Percentiles rank a stretch among this genome's conserved stretches.
These are phyloP conservation scores for Ambastaia sidthimunki DNA, from an alignment of 2,797 vertebrate species.

Conservation along the genomic window DNA sequence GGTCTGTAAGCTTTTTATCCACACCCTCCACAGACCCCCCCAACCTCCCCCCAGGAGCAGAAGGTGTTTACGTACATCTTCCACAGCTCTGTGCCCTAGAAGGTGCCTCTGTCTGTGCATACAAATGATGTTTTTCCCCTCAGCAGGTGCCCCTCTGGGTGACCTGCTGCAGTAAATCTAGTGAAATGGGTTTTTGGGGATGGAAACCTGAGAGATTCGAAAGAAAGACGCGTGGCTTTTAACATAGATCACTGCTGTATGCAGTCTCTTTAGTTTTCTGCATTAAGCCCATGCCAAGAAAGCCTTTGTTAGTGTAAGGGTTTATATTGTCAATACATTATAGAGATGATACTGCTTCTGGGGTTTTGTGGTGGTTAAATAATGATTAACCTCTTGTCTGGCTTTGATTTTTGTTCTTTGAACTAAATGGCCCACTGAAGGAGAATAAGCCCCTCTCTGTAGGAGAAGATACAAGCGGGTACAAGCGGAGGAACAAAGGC, in stretches of 20 bases:
- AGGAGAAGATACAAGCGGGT: slow-evolving; percentile 20
- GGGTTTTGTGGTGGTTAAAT: neutral
- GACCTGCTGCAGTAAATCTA: slow-evolving; percentile 40
- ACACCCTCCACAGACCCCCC: slow-evolving; percentile 26
- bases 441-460: neutral
- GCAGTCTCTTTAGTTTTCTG: slow-evolving; percentile 1
- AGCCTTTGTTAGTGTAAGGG: neutral
- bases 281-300: neutral
- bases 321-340: neutral
- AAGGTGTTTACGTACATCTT: slow-evolving; percentile 52
- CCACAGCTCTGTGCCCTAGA: slow-evolving; percentile 31
- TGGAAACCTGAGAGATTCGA: slow-evolving; percentile 14
- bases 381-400: slow-evolving; percentile 12
- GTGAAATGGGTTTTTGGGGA: slow-evolving; percentile 44
- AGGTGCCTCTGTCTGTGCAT: slow-evolving; percentile 41
- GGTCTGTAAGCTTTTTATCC: slow-evolving; percentile 55
- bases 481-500: slow-evolving; percentile 10
- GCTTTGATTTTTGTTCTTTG: slow-evolving; percentile 40
- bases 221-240: slow-evolving; percentile 11
- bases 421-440: slow-evolving; percentile 27
- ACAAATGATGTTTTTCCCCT: slow-evolving; percentile 50
- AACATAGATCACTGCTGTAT: slow-evolving; percentile 29
- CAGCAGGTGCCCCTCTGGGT: slow-evolving; percentile 48
- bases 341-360: neutral
- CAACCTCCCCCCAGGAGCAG: slow-evolving; percentile 36